These are phyloP conservation scores for Tuberolachnus salignus DNA, from an alignment of 2,888 invertebrate species.

Conservation along the genomic window DNA sequence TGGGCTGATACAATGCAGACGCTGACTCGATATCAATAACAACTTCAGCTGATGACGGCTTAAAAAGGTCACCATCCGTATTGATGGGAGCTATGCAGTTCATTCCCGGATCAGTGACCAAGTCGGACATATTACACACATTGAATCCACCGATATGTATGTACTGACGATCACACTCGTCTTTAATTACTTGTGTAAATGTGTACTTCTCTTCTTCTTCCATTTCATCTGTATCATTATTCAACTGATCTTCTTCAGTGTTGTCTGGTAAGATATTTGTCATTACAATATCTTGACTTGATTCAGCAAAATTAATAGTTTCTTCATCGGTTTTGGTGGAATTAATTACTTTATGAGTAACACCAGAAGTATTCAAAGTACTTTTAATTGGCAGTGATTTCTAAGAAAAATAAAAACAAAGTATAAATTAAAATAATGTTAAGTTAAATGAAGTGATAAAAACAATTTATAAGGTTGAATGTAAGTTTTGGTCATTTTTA, in stretches of 20 bases:
- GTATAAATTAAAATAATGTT: neutral
- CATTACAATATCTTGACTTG: neutral
- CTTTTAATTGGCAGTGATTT: neutral
- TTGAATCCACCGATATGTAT: constrained; percentile 48
- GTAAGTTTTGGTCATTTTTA: neutral
- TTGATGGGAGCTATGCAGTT: neutral
- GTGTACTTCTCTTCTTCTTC: constrained; percentile 17
- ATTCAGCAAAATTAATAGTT: neutral
- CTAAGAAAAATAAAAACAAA: constrained; percentile 4
- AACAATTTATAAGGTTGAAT: neutral
- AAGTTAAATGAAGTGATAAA: neutral
- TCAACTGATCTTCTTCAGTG: neutral
- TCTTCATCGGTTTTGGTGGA: neutral
- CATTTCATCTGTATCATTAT: neutral
- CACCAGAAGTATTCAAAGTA: neutral
- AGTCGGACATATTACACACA: constrained; percentile 35
- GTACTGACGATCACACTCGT: constrained; percentile 44
- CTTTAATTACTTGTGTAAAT: constrained; percentile 10
- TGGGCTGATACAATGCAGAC: constrained; percentile 33
- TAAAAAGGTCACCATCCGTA: constrained; percentile 50
- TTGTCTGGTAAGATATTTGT: neutral
- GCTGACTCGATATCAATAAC: constrained; percentile 53
- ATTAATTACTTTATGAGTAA: neutral
- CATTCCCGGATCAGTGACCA: constrained; percentile 10
- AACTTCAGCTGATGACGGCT: constrained; percentile 42